A percentile compares a stretch with the other conserved stretches of the same genome.
phyloP scores from a whole-genome alignment of 1,140 invertebrate species.

The Aphidius gifuensis region DNA sequence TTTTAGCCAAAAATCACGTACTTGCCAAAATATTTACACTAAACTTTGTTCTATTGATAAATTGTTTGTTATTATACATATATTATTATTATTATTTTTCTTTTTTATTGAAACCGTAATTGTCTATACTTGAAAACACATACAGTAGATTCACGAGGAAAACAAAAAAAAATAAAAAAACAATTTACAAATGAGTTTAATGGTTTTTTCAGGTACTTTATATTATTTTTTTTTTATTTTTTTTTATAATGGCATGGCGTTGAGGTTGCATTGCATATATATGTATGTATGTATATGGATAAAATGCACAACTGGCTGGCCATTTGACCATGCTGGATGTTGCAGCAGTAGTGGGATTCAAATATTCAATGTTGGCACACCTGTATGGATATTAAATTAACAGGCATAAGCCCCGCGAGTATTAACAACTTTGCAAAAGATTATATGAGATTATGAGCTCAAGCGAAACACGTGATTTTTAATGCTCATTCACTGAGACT shows the following conservation, averaged over 20 bases:
- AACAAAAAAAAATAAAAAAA: neutral
- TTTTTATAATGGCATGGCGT: constrained; percentile 7
- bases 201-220: constrained; percentile 47
- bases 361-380: constrained; percentile 57
- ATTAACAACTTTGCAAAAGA: constrained; percentile 60
- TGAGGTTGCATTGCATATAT: neutral
- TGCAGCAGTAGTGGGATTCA: constrained; percentile 44
- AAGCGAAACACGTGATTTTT: constrained; percentile 57
- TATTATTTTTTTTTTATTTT: constrained; percentile 24
- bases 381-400: constrained; percentile 59
- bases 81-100: neutral
- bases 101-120: too few species aligned
- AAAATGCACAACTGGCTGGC: too few species aligned
- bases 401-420: constrained; percentile 55
- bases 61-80: neutral
- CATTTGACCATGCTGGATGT: neutral
- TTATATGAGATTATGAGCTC: constrained; percentile 59
- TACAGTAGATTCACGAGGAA: too few species aligned
- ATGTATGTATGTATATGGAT: neutral
- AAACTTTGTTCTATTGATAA: neutral
- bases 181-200: constrained; percentile 43
- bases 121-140: too few species aligned
- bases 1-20: constrained; percentile 1
- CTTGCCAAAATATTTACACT: constrained; percentile 9
- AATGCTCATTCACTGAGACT: constrained; percentile 37